Conservation (phyloP, 2,888 invertebrate species). For the Branchipolynoe longqiensis region DNA sequence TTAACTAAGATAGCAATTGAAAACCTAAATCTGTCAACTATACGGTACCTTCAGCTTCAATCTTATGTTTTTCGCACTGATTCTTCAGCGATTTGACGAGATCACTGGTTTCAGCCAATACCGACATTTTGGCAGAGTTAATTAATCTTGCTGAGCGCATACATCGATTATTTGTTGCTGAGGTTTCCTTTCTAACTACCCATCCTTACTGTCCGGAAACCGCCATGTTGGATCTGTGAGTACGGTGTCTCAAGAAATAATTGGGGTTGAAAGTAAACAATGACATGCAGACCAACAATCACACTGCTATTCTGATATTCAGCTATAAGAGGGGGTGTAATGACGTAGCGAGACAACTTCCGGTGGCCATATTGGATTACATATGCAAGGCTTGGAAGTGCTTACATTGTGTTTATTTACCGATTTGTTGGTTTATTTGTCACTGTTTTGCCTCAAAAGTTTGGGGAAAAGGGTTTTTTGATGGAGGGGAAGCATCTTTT, state of each 20-base stretch:
- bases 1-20: no score
- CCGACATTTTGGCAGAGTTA: not conserved
- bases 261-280: not conserved
- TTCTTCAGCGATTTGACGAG: not conserved
- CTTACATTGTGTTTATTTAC: no score
- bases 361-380: no score
- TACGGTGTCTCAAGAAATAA: slow-evolving; percentile 17
- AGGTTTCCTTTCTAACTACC: not conserved
- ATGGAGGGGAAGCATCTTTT: no score
- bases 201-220: slow-evolving; percentile 9
- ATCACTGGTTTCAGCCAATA: not conserved
- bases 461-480: no score
- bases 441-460: no score
- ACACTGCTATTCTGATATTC: no score
- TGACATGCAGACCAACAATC: no score
- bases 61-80: slow-evolving; percentile 26
- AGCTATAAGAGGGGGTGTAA: no score
- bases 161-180: not conserved
- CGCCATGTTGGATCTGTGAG: slow-evolving; percentile 11
- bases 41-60: not conserved
- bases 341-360: no score
- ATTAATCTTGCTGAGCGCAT: not conserved
- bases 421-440: no score
- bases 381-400: no score
- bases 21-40: slow-evolving; percentile 9